Conservation (phyloP, 35 echinoderm and acorn worm species). For the Hemicentrotus pulcherrimus region DNA sequence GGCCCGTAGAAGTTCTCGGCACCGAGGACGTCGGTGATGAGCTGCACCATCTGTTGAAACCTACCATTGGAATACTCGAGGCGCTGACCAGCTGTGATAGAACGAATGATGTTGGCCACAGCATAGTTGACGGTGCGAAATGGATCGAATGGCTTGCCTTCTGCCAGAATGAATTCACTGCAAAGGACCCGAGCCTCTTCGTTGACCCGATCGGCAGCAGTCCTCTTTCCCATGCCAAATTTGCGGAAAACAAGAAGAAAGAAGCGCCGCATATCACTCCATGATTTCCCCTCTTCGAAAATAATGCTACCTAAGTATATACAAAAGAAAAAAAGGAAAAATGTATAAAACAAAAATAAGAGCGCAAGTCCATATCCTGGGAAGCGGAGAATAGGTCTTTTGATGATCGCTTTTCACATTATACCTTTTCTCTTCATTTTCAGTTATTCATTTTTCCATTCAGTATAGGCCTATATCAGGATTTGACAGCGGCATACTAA, state of each 20-base stretch:
- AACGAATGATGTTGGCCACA: slow-evolving; percentile 71
- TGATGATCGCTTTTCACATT: no score
- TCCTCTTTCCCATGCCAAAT: slow-evolving; percentile 64
- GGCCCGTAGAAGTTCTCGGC: slow-evolving; percentile 45
- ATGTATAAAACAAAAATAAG: no score
- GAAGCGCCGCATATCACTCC: slow-evolving; percentile 65
- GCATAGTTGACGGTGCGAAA: slow-evolving; percentile 54
- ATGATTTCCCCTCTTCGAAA: slow-evolving; percentile 56
- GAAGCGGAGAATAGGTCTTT: no score
- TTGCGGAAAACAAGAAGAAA: slow-evolving; percentile 57
- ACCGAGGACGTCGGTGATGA: slow-evolving; percentile 28
- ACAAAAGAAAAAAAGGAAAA: background rate
- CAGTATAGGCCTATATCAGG: no score
- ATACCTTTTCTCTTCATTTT: no score
- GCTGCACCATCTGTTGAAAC: slow-evolving; percentile 52
- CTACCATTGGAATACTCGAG: slow-evolving; percentile 59
- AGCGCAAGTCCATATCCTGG: no score
- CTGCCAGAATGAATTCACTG: background rate
- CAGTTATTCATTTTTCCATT: no score
- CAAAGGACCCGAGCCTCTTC: slow-evolving; percentile 48
- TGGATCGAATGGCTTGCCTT: slow-evolving; percentile 44
- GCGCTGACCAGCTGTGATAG: slow-evolving; percentile 51
- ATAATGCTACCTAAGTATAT: slow-evolving; percentile 35
- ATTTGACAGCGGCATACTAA: background rate
- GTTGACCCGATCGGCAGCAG: slow-evolving; percentile 46